A percentile compares a stretch with the other conserved stretches of the same genome.
Evolutionary conservation across 2,113 vertebrate genomes (phyloP).

Genomic region (Pluvianellus socialis): DNA sequence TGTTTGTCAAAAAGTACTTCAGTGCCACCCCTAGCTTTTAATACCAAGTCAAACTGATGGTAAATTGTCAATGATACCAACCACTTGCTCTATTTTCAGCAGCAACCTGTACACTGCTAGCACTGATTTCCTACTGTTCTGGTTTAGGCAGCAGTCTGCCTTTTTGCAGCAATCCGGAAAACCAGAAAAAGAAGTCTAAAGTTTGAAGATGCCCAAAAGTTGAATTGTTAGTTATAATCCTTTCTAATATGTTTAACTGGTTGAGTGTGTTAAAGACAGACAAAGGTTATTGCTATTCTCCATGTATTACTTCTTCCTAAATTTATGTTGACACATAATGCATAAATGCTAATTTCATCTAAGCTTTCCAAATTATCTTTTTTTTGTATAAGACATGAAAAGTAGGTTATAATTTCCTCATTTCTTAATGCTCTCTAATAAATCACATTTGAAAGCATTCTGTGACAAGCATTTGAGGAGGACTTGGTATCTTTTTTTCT

Average conservation of each 20-base stretch:
- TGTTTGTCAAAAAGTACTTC: not conserved
- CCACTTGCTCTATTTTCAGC: not conserved
- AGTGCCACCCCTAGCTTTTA: not conserved
- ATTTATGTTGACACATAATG: not conserved
- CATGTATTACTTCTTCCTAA: not conserved
- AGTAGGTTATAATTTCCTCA: not conserved
- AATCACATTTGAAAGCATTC: not conserved
- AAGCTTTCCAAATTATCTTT: not conserved
- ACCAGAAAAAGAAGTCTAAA: not conserved
- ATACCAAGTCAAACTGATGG: not conserved
- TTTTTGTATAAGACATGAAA: not conserved
- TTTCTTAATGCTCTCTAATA: not conserved
- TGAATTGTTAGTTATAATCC: not conserved
- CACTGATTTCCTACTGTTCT: not conserved
- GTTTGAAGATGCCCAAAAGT: not conserved
- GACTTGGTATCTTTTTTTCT: not conserved
- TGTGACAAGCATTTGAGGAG: not conserved
- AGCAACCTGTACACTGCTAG: not conserved
- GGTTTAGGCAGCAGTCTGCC: not conserved
- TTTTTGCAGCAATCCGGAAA: not conserved
- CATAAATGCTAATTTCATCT: not conserved
- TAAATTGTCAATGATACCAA: not conserved
- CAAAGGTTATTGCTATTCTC: not conserved
- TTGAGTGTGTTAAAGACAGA: not conserved
- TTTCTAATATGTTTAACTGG: not conserved